phyloP scores from a whole-genome alignment of 2,888 invertebrate species.

The Pterostichus madidus region DNA sequence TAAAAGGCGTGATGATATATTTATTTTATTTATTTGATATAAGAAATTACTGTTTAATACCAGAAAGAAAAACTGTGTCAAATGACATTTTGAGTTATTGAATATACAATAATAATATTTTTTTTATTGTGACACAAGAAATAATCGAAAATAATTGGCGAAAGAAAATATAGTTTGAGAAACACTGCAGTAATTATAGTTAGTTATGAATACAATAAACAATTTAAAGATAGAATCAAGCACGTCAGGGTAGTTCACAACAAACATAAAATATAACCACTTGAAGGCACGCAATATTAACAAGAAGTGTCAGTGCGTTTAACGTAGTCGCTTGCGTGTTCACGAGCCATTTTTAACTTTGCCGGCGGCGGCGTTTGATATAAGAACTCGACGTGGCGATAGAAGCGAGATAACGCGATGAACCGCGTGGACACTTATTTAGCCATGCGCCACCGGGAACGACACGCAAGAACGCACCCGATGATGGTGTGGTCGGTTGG shows the following conservation, averaged over 20 bases:
- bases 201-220: slow-evolving; percentile 14
- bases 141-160: too few relatives aligned
- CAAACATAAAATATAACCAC: slow-evolving; percentile 19
- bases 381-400: slow-evolving; percentile 16
- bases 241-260: slow-evolving; percentile 7
- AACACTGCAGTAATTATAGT: neutral
- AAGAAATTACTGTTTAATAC: too few relatives aligned
- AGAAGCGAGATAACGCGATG: slow-evolving; percentile 40
- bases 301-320: slow-evolving; percentile 32
- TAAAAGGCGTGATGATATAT: too few relatives aligned
- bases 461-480: neutral
- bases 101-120: too few relatives aligned
- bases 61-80: too few relatives aligned
- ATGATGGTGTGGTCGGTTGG: too few relatives aligned
- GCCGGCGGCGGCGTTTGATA: slow-evolving; percentile 20
- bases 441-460: slow-evolving; percentile 37
- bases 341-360: slow-evolving; percentile 31
- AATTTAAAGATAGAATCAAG: slow-evolving; percentile 32
- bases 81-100: too few relatives aligned
- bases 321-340: slow-evolving; percentile 18
- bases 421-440: slow-evolving; percentile 54
- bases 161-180: too few relatives aligned
- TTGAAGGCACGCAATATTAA: slow-evolving; percentile 28
- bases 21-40: too few relatives aligned
- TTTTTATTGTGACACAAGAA: too few relatives aligned